Evolutionary conservation across 2,797 vertebrate genomes (phyloP).

Genomic region (Enteromius paludinosus): DNA sequence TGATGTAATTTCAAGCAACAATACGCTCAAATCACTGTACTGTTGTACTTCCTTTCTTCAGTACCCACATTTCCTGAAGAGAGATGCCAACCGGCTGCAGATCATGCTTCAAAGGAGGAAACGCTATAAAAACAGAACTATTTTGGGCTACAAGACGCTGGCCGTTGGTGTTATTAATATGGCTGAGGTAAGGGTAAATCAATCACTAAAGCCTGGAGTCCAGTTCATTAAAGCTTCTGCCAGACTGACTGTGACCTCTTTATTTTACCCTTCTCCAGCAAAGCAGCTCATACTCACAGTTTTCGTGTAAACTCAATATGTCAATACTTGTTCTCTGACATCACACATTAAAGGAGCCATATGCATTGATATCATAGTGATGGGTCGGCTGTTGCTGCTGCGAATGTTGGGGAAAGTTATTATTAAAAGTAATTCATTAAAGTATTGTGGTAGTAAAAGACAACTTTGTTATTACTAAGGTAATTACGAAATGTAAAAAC

Average conservation of each 20-base stretch:
- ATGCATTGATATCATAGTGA: neutral
- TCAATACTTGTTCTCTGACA: neutral
- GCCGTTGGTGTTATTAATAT: constrained; percentile 83
- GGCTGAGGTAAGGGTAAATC: constrained; percentile 75
- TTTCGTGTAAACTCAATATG: neutral
- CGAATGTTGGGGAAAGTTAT: neutral
- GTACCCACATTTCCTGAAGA: constrained; percentile 85
- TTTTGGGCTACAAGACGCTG: constrained; percentile 84
- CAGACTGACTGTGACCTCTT: neutral
- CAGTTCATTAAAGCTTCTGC: neutral
- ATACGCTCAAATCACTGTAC: neutral
- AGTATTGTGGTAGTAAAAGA: neutral
- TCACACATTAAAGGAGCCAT: neutral
- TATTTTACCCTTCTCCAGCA: neutral
- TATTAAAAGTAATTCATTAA: neutral
- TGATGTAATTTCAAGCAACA: constrained; percentile 48
- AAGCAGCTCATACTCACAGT: neutral
- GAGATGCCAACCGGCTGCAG: constrained; percentile 83
- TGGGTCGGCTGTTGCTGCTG: neutral
- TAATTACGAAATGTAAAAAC: neutral
- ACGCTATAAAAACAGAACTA: constrained; percentile 84
- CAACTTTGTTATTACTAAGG: neutral
- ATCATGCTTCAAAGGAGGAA: constrained; percentile 85
- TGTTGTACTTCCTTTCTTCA: constrained; percentile 50
- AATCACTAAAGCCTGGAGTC: neutral